Conservation (phyloP, 1,140 invertebrate species). For the Thaumatotibia leucotreta region DNA sequence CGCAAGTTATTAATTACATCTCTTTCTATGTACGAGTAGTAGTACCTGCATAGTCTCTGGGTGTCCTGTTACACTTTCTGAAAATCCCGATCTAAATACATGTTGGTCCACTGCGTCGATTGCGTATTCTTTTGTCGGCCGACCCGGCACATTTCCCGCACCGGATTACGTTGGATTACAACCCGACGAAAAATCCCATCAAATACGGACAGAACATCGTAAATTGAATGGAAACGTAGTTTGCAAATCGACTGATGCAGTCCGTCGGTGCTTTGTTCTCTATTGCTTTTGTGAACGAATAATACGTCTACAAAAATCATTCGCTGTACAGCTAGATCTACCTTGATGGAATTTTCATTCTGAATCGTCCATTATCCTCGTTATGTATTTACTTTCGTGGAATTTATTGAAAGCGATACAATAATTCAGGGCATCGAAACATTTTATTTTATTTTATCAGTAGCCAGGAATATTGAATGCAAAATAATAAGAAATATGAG, state of each 20-base stretch:
- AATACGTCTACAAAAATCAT: conserved; percentile 12
- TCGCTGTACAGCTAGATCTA: background rate
- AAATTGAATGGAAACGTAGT: conserved; percentile 41
- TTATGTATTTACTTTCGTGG: conserved; percentile 21
- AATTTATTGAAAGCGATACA: conserved; percentile 13
- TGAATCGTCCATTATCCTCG: background rate
- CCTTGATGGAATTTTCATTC: background rate
- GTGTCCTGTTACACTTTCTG: background rate
- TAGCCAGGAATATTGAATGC: too few species aligned
- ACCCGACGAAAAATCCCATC: conserved; percentile 44
- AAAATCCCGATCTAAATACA: background rate
- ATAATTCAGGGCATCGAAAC: too few species aligned
- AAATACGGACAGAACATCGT: conserved; percentile 31
- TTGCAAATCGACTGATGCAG: conserved; percentile 22
- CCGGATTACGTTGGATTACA: conserved; percentile 34
- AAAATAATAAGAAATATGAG: too few species aligned
- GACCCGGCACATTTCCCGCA: conserved; percentile 13
- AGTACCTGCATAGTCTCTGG: too few species aligned
- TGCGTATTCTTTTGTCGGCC: conserved; percentile 13
- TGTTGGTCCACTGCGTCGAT: background rate
- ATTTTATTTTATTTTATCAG: too few species aligned
- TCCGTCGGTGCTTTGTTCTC: conserved; percentile 23
- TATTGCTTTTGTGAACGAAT: conserved; percentile 6
- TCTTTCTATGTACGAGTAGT: too few species aligned
- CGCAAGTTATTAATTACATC: too few species aligned